Percentiles rank a stretch among this genome's conserved stretches.
Conservation (phyloP, 92 coral and sea anemone genomes). For the Epizoanthus fatuus region DNA sequence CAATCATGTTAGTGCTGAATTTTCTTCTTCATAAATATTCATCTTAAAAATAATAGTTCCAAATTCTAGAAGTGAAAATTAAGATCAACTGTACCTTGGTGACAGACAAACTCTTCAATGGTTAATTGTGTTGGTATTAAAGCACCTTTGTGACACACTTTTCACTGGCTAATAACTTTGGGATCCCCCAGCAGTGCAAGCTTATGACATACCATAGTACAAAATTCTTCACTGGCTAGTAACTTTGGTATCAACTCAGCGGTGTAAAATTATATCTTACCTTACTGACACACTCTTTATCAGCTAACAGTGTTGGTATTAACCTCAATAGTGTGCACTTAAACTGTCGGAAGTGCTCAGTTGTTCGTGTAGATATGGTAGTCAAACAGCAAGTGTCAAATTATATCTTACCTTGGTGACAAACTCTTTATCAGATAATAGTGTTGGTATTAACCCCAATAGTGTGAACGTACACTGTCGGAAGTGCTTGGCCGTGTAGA, state of each 20-base stretch:
- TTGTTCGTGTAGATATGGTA: conserved; percentile 85
- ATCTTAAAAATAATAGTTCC: too few relatives aligned
- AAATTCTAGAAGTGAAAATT: too few relatives aligned
- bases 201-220: background rate
- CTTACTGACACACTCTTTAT: conserved; percentile 47
- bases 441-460: conserved; percentile 31
- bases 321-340: background rate
- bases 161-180: too few relatives aligned
- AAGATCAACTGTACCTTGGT: conserved; percentile 54
- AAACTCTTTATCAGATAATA: conserved; percentile 73
- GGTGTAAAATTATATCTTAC: too few relatives aligned
- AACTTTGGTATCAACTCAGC: too few relatives aligned
- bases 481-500: conserved; percentile 92
- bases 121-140: conserved; percentile 75
- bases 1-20: too few relatives aligned
- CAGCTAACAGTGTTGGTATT: conserved; percentile 68
- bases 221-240: too few relatives aligned
- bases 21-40: too few relatives aligned
- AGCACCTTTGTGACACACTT: too few relatives aligned
- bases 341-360: conserved; percentile 69
- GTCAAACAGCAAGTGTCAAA: background rate
- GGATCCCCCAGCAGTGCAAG: conserved; percentile 48
- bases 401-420: background rate
- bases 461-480: background rate
- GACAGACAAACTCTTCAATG: conserved; percentile 57